Percentiles rank a stretch among this genome's conserved stretches.
phyloP scores from a whole-genome alignment of 2,797 vertebrate genomes.

The Sphenodon punctatus region DNA sequence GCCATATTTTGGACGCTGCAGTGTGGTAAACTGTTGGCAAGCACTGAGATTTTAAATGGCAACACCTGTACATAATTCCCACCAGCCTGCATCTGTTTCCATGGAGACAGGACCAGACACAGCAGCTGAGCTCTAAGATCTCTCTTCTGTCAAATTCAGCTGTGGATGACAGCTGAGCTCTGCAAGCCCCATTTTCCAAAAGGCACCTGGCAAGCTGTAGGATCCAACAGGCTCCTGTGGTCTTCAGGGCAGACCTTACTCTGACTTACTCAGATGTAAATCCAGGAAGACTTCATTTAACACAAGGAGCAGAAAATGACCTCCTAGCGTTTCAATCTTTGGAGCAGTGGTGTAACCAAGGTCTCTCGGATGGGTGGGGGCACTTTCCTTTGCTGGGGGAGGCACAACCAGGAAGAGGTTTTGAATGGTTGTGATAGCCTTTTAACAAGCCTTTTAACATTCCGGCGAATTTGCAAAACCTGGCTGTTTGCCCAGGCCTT shows the following conservation, averaged over 20 bases:
- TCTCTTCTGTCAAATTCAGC: constrained; percentile 56
- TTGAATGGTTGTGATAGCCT: too few relatives aligned
- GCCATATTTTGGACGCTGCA: constrained; percentile 11
- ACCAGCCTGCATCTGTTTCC: constrained; percentile 41
- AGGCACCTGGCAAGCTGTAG: constrained; percentile 60
- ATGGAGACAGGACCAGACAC: constrained; percentile 37
- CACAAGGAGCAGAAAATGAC: too few relatives aligned
- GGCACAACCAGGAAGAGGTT: too few relatives aligned
- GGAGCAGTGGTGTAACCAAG: too few relatives aligned
- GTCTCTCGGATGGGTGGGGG: too few relatives aligned
- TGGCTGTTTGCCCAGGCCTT: too few relatives aligned
- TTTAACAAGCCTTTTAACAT: too few relatives aligned
- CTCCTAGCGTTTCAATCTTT: too few relatives aligned
- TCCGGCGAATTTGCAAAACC: too few relatives aligned
- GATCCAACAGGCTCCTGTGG: constrained; percentile 32
- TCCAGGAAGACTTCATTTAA: not conserved
- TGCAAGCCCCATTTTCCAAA: constrained; percentile 59
- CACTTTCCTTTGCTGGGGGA: too few relatives aligned
- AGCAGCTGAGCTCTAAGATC: constrained; percentile 52
- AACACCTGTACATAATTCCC: constrained; percentile 54
- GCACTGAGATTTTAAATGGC: constrained; percentile 24
- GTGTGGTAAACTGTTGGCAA: constrained; percentile 12
- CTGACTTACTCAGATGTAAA: not conserved
- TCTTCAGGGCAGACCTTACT: constrained; percentile 58
- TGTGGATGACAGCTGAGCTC: constrained; percentile 69